Base-by-base conservation (phyloP, 1,140 invertebrate genomes). In the Rhyacophila brunnea region DNA sequence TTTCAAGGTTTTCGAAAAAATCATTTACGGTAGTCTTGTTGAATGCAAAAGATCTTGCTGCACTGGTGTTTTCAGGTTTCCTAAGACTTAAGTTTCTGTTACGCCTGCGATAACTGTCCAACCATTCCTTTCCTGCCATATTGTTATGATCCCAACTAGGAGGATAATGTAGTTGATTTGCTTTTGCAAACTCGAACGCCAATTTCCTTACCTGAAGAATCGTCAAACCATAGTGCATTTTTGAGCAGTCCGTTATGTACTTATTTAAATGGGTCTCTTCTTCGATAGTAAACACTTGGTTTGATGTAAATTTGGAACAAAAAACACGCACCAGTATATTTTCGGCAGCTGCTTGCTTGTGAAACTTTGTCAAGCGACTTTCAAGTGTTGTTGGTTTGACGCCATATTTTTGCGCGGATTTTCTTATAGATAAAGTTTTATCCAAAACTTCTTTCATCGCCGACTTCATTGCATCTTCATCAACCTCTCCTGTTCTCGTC, bases 61-160 rank as follows among this genome's bases (percentile, higher is more conserved):
- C 49, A 34, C 69, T 74, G 6, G 74, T 79, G 43, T 66, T 67
- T 67, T 80, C 71, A 6, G 78, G 71, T 50, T 67, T 69, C 64
- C 76, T 52, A 18, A 77, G 50, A 38, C 69, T 69, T 14, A 77
- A 46, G 15, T 72, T 57, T 15, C 58, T 42, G 42, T 69, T 65
- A 42, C 58, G 47, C 20, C 35, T 28, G 2, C 58, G 28, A 49
- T 47, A 68, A 6, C 35, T 32, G 45, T 11, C 6, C 48, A 62
- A 28, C 60, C 66, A 68, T 2, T 67, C 66, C 51, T 17, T 6
- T 10, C 64, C 64, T 6, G 64, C 62, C 58, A 66, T 65, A 40
- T 60, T 6, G 35, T 66, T 60, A 34, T 65, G 14, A 19, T 67
- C 48, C 65, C 65, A 69, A 19, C 40, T 65, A 7, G 58, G 5